phyloP scores from a whole-genome alignment of 2,888 invertebrate genomes.

The Drosophila acutilabella region DNA sequence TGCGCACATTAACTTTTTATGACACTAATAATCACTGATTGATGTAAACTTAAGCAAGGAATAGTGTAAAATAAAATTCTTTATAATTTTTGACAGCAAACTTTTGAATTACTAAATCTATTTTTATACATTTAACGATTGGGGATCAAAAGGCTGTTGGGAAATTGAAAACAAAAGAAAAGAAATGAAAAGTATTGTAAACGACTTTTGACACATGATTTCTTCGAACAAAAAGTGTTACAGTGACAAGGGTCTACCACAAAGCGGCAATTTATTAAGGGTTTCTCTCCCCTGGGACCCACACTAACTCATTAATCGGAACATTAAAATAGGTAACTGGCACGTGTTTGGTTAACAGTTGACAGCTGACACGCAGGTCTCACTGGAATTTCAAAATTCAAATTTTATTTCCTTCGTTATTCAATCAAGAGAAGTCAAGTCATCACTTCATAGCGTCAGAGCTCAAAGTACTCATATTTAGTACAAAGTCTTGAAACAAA shows the following conservation, averaged over 20 bases:
- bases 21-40: slow-evolving; percentile 15
- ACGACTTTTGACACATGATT: slow-evolving; percentile 24
- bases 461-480: background rate
- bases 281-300: background rate
- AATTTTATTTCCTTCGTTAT: slow-evolving; percentile 16
- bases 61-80: background rate
- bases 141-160: too few species aligned
- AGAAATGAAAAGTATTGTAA: background rate
- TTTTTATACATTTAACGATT: too few species aligned
- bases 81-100: too few species aligned
- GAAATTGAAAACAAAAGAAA: slow-evolving; percentile 5
- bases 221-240: slow-evolving; percentile 6
- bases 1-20: slow-evolving; percentile 16
- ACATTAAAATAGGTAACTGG: slow-evolving; percentile 12
- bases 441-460: background rate
- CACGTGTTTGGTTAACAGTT: slow-evolving; percentile 20
- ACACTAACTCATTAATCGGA: slow-evolving; percentile 26
- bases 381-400: slow-evolving; percentile 17
- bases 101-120: too few species aligned
- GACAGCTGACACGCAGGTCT: slow-evolving; percentile 35
- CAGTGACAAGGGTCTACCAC: slow-evolving; percentile 43
- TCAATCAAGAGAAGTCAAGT: slow-evolving; percentile 18
- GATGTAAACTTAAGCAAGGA: slow-evolving; percentile 5
- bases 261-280: slow-evolving; percentile 1
- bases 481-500: background rate